These are phyloP conservation scores for Amblyopsis rosae DNA, from an alignment of 2,113 vertebrate genomes.

Conservation along the genomic window DNA sequence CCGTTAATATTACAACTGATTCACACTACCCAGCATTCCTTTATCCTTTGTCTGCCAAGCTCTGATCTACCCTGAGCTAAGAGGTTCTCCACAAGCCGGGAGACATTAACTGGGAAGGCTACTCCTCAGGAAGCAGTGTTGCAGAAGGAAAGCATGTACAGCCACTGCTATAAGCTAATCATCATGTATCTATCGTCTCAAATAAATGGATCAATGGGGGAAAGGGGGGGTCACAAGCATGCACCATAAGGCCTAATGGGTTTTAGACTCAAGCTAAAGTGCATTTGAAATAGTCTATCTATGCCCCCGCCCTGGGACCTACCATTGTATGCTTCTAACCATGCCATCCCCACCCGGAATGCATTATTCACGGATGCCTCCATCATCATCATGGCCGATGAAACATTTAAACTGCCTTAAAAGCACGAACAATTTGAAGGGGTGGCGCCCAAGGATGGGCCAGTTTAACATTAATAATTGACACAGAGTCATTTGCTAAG, in stretches of 20 bases:
- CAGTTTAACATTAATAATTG: conserved; percentile 64
- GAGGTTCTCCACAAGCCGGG: background rate
- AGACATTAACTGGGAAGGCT: background rate
- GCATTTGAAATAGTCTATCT: conserved; percentile 25
- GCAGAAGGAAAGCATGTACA: no score
- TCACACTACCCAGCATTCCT: conserved; percentile 41
- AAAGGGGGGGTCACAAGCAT: conserved; percentile 25
- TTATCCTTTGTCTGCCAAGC: conserved; percentile 30
- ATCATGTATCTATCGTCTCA: no score
- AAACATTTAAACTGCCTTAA: conserved; percentile 75
- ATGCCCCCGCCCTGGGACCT: conserved; percentile 50
- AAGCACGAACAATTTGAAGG: conserved; percentile 59
- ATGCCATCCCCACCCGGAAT: conserved; percentile 56
- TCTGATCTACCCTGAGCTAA: background rate
- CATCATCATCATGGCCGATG: conserved; percentile 52
- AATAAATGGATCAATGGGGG: conserved; percentile 5
- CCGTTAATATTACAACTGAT: conserved; percentile 23
- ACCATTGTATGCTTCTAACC: conserved; percentile 59
- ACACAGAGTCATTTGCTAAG: conserved; percentile 59
- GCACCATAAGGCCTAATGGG: conserved; percentile 39
- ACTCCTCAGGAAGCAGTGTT: background rate
- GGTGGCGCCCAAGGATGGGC: conserved; percentile 15
- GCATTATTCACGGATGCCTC: conserved; percentile 74
- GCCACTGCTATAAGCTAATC: no score
- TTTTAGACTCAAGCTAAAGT: conserved; percentile 33